phyloP scores from a whole-genome alignment of 2,797 vertebrate genomes.

The Phylloscopus collybita region DNA sequence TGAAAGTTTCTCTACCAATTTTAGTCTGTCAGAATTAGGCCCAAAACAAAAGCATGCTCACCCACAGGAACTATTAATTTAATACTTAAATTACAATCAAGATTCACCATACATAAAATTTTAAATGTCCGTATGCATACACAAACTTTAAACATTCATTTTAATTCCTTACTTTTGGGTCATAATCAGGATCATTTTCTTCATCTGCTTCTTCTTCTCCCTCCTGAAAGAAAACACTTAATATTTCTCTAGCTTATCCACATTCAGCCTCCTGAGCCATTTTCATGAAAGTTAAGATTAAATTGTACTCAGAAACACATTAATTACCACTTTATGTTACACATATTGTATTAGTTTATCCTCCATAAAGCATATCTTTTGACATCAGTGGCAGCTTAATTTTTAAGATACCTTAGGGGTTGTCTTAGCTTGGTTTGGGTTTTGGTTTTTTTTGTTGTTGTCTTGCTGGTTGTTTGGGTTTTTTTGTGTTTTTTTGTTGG shows the following conservation, averaged over 20 bases:
- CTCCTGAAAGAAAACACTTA: conserved; percentile 82
- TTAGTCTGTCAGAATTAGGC: background rate
- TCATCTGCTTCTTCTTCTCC: conserved; percentile 98
- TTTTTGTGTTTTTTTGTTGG: background rate
- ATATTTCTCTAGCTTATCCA: background rate
- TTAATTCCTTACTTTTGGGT: conserved; percentile 89
- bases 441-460: background rate
- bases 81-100: background rate
- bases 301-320: background rate
- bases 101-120: background rate
- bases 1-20: background rate
- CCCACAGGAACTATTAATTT: background rate
- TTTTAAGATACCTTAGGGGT: background rate
- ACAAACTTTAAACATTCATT: background rate
- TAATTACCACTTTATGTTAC: background rate
- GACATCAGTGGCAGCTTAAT: background rate
- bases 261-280: background rate
- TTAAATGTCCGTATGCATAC: background rate
- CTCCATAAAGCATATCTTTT: background rate
- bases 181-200: conserved; percentile 97
- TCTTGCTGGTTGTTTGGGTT: background rate
- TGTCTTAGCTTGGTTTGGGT: background rate
- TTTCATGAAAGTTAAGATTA: background rate
- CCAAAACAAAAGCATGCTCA: background rate
- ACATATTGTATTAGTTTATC: background rate